Conservation (phyloP, 1,140 invertebrate species). For the Rhopalosiphum maidis region DNA sequence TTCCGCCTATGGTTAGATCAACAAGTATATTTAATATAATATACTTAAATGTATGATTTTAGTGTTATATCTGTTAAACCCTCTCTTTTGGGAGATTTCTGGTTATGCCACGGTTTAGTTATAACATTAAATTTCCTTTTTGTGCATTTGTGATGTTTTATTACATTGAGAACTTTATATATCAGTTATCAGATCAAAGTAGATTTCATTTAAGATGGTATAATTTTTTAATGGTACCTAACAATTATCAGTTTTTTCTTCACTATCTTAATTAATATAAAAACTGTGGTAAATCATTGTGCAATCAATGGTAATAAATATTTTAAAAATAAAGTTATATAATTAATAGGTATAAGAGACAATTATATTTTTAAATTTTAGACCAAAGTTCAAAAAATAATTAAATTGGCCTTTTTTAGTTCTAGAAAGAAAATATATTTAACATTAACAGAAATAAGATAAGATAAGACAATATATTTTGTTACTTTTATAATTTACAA, state of each 20-base stretch:
- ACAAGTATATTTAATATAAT: too few relatives aligned
- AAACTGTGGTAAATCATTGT: too few relatives aligned
- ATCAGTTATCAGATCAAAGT: neutral
- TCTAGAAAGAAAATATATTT: neutral
- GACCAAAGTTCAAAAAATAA: too few relatives aligned
- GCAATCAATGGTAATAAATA: neutral
- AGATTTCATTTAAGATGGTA: neutral
- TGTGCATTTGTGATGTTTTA: neutral
- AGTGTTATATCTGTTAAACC: too few relatives aligned
- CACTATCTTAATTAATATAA: neutral
- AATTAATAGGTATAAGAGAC: neutral
- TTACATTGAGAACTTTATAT: neutral
- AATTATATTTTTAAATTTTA: too few relatives aligned
- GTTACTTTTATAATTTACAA: neutral
- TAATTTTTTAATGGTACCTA: neutral
- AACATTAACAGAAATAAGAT: neutral
- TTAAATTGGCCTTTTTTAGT: neutral
- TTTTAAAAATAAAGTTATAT: neutral
- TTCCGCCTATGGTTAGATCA: too few relatives aligned
- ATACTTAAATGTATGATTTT: too few relatives aligned
- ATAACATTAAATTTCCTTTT: neutral
- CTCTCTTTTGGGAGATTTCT: too few relatives aligned
- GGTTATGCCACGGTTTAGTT: neutral
- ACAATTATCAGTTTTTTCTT: neutral
- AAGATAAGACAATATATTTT: neutral